Evolutionary conservation across 2,888 invertebrate species (phyloP), one percentile per base, ranked within the genome.

Genomic region (Andrena chrysosceles): DNA sequence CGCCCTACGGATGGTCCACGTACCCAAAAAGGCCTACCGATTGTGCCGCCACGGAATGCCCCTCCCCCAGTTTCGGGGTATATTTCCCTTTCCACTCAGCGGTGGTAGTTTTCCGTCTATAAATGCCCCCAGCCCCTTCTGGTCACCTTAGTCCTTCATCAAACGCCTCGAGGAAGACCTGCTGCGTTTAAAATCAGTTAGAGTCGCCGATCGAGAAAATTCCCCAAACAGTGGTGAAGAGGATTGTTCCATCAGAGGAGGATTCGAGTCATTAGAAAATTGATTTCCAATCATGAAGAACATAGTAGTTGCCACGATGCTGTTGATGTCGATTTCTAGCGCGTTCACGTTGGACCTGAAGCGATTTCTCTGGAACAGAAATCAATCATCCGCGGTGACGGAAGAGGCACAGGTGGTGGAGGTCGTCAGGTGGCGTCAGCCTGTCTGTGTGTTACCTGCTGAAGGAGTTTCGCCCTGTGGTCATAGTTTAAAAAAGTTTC

Each of bases 391-490:
- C 23, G 60, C 2, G 16, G 8, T 52, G n/a, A 8, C 13, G 1
- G 52, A 59, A 7, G 54, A 31, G n/a, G 20, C 76, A 2, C 49
- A 69, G 20, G 49, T 71, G 5, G 33, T 90, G 0, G 89, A 90
- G 68, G 73, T 88, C 10, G 62, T 91, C 0, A 84, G 83, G 80
- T 90, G 90, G 89, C 90, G 88, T 63, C 90, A 90, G 60, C 79
- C 90, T 0, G 85, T 91, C 2, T 91, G 90, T 54, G 8, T 90
- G 16, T 56, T 86, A 2, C 78, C 87, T 0, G 85, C 69, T 0
- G 66, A 64, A 2, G 84, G 83, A 2, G 86, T 86, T 0, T 70
- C 56, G 0, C 54, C 85, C 4, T 91, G 89, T 75, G 35, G 74
- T 4, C 0, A 49, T 0, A 23, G 33, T 0, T 13, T 84, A 8